Evolutionary conservation across 2,888 invertebrate species (phyloP).

Genomic region (Vanessa cardui): DNA sequence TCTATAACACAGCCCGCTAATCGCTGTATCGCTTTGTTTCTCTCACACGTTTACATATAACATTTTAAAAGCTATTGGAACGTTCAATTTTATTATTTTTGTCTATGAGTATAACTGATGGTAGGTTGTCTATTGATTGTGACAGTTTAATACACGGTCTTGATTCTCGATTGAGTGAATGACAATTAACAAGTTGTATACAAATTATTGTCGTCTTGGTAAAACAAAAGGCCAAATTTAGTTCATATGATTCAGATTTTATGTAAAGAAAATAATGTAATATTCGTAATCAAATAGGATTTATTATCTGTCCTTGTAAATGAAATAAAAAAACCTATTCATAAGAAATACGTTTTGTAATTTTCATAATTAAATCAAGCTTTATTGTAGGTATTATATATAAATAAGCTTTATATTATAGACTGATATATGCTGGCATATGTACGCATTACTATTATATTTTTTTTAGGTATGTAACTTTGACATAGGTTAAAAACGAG

Average conservation of each 20-base stretch:
- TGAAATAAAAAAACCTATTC: conserved; percentile 12
- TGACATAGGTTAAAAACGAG: background rate
- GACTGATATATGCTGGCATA: conserved; percentile 39
- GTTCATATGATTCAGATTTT: background rate
- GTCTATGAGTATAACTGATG: no score
- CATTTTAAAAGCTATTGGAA: no score
- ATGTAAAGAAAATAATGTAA: background rate
- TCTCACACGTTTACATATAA: no score
- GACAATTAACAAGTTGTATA: no score
- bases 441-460: conserved; percentile 22
- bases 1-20: no score
- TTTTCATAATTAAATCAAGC: conserved; percentile 19
- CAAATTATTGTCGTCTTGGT: background rate
- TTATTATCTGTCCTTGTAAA: conserved; percentile 25
- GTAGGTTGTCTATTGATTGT: no score
- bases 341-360: conserved; percentile 6
- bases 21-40: no score
- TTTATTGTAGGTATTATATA: conserved; percentile 33
- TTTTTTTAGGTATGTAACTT: conserved; percentile 11
- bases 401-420: conserved; percentile 40
- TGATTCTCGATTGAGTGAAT: background rate
- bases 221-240: conserved; percentile 6
- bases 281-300: background rate
- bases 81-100: no score
- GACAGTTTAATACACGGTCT: background rate